These are phyloP conservation scores for Colostygia pectinataria DNA, from an alignment of 2,888 invertebrate species.

Conservation along the genomic window DNA sequence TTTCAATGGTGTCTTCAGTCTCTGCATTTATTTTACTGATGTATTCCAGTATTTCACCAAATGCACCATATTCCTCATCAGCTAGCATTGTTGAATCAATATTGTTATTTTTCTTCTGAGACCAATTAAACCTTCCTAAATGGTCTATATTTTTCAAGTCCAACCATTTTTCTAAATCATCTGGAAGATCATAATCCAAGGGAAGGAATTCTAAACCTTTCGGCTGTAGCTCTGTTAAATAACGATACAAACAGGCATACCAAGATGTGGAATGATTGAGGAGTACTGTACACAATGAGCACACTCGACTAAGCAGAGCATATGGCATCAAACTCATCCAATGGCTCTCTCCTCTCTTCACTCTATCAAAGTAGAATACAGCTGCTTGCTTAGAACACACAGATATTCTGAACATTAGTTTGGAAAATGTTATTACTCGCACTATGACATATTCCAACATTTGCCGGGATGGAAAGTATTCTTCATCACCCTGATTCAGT, in stretches of 20 bases:
- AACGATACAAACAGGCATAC: slow-evolving; percentile 73
- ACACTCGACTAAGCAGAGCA: slow-evolving; percentile 79
- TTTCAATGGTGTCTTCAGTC: slow-evolving; percentile 30
- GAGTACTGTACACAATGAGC: slow-evolving; percentile 74
- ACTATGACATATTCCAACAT: slow-evolving; percentile 82
- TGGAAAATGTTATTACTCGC: slow-evolving; percentile 80
- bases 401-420: slow-evolving; percentile 78
- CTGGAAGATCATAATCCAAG: slow-evolving; percentile 65
- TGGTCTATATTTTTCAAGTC: slow-evolving; percentile 72
- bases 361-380: slow-evolving; percentile 75
- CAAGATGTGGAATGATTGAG: slow-evolving; percentile 74
- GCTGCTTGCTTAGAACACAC: slow-evolving; percentile 73
- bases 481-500: slow-evolving; percentile 55
- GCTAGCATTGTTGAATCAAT: slow-evolving; percentile 47
- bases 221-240: slow-evolving; percentile 57
- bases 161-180: slow-evolving; percentile 73
- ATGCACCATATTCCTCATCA: slow-evolving; percentile 47
- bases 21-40: slow-evolving; percentile 48
- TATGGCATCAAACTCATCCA: slow-evolving; percentile 81
- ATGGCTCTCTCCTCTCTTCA: slow-evolving; percentile 81
- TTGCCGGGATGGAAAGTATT: slow-evolving; percentile 81
- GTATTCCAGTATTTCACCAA: slow-evolving; percentile 62
- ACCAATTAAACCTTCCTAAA: slow-evolving; percentile 65
- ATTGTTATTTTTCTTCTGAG: slow-evolving; percentile 48
- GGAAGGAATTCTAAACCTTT: slow-evolving; percentile 79